A percentile compares a stretch with the other conserved stretches of the same genome.
These are phyloP conservation scores for Rhagoletis pomonella DNA, from an alignment of 1,140 invertebrate genomes.

Conservation along the genomic window DNA sequence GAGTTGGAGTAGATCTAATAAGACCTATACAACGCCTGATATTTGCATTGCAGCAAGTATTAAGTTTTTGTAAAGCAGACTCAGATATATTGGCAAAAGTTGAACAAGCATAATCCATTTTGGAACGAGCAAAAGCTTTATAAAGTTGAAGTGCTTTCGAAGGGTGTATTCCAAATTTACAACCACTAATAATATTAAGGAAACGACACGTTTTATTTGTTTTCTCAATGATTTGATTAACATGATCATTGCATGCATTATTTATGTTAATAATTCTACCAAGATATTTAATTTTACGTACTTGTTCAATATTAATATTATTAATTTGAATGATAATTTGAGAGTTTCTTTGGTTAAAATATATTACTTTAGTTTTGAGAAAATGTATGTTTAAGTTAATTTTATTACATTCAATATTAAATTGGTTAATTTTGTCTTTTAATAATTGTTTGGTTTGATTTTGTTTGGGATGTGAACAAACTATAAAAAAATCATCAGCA, in stretches of 20 bases:
- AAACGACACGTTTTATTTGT: background rate
- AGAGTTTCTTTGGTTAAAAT: background rate
- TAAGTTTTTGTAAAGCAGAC: background rate
- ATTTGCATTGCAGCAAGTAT: background rate
- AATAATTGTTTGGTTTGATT: no score
- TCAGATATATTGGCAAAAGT: slow-evolving; percentile 7
- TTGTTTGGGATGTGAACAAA: no score
- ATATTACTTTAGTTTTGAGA: slow-evolving; percentile 4
- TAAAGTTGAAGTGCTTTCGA: background rate
- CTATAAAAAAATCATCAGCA: no score
- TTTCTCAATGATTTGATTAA: background rate
- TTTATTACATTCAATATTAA: no score
- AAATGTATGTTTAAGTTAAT: background rate
- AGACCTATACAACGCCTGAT: background rate
- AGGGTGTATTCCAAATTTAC: slow-evolving; percentile 1
- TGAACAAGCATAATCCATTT: slow-evolving; percentile 49
- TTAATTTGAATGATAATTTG: background rate
- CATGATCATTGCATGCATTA: background rate
- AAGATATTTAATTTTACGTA: background rate
- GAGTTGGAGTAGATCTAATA: slow-evolving; percentile 13
- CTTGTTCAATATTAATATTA: background rate
- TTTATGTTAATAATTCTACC: background rate
- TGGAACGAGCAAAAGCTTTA: slow-evolving; percentile 5
- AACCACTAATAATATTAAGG: slow-evolving; percentile 1
- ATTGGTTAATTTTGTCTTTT: no score